Evolutionary conservation across 2,113 vertebrate species (phyloP), one percentile per base, ranked within the genome.

Genomic region (Anguilla rostrata): DNA sequence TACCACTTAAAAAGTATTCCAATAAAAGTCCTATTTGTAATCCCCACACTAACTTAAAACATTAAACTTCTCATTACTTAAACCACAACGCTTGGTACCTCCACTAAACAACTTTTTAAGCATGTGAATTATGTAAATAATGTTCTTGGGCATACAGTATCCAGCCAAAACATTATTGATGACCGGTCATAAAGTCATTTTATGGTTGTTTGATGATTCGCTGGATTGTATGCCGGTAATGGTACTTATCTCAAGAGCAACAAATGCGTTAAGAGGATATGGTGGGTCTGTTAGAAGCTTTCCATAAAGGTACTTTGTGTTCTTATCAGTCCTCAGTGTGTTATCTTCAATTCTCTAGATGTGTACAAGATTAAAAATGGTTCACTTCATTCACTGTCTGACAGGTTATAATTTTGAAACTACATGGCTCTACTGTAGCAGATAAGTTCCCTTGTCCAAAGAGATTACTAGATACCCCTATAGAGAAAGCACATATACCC

Each of bases 401-500:
- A 56, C 53, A 82, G 79, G 39, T 43, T 60, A n/a, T 86, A 22
- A 86, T n/a, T 41, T 82, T 7, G 46, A 29, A n/a, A 29, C 15
- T 14, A 60, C 49, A 60, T 5, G 78, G 78, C 49, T 82, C 56
- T 63, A 66, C 39, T 57, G 12, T 46, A 39, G 63, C 56, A 39
- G 71, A n/a, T 57, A 8, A 43, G 39, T 26, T 6, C 11, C 39
- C 26, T 78, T 39, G 57, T 82, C 79, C 41, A 15, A 41, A 57
- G 49, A 29, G 85, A 86, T 82, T 86, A 86, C 84, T 53, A 39
- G 75, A 85, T 26, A 46, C 34, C 71, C 75, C 20, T 29, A 56
- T 85, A 57, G 84, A 85, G 71, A 29, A 49, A 39, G 29, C 41
- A 18, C 43, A n/a, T 34, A 26, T 56, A 26, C 22, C 29, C 16